These are phyloP conservation scores for Argopecten irradians DNA, from an alignment of 1,140 invertebrate genomes.

Conservation along the genomic window DNA sequence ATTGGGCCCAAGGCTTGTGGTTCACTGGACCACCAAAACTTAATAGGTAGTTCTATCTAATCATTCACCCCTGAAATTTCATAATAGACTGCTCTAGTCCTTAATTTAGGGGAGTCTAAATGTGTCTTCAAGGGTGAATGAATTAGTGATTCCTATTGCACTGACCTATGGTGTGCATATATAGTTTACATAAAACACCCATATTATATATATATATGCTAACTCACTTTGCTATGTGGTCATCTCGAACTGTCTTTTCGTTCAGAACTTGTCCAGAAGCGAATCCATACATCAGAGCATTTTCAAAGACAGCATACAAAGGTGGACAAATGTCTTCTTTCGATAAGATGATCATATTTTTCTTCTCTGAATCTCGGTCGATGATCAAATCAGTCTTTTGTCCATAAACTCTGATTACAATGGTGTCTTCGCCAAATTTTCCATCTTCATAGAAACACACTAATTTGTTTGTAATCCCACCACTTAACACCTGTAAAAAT, in stretches of 20 bases:
- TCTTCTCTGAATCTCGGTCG: constrained; percentile 89
- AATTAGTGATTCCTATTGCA: too few species aligned
- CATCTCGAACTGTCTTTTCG: constrained; percentile 82
- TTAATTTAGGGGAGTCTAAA: too few species aligned
- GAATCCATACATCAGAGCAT: constrained; percentile 96
- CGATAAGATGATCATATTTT: constrained; percentile 81
- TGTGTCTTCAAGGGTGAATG: too few species aligned
- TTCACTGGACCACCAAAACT: too few species aligned
- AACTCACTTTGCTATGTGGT: constrained; percentile 64
- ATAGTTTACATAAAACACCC: too few species aligned
- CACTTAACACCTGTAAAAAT: constrained; percentile 88
- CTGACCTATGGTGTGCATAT: too few species aligned
- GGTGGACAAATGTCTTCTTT: constrained; percentile 88
- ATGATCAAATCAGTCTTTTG: constrained; percentile 95
- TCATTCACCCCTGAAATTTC: too few species aligned
- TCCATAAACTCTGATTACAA: constrained; percentile 94
- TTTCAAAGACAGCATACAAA: constrained; percentile 93
- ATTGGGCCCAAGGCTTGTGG: too few species aligned
- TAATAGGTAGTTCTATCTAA: too few species aligned
- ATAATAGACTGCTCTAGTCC: too few species aligned
- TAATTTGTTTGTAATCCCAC: constrained; percentile 96
- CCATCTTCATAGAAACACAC: constrained; percentile 85
- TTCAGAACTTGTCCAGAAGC: constrained; percentile 89
- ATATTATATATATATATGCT: too few species aligned
- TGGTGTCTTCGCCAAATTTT: constrained; percentile 81